Percentiles rank a stretch among this genome's conserved stretches.
These are phyloP conservation scores for Neotragus pygmaeus DNA, from an alignment of 2,113 vertebrate species.

Conservation along the genomic window DNA sequence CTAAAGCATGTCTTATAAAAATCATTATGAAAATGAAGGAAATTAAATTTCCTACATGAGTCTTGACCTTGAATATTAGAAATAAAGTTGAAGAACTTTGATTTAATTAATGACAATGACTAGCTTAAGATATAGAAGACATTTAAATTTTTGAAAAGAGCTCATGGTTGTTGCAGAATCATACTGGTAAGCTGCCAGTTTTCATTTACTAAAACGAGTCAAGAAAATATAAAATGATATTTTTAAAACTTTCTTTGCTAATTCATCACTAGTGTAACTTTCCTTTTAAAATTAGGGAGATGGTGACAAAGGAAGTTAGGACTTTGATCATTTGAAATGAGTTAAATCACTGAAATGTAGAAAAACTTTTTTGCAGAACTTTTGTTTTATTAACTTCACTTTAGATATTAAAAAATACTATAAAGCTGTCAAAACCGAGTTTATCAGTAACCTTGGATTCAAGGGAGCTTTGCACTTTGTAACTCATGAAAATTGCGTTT, in stretches of 20 bases:
- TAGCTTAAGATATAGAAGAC: slow-evolving; percentile 63
- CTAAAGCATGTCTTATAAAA: slow-evolving; percentile 74
- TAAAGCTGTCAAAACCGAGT: slow-evolving; percentile 72
- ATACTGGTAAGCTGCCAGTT: slow-evolving; percentile 63
- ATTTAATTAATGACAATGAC: slow-evolving; percentile 73
- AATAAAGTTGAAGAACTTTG: slow-evolving; percentile 63
- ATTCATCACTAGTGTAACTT: slow-evolving; percentile 74
- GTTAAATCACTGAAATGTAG: slow-evolving; percentile 78
- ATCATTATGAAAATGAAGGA: slow-evolving; percentile 60
- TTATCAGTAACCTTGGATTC: slow-evolving; percentile 70
- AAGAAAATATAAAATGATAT: slow-evolving; percentile 55
- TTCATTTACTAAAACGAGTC: slow-evolving; percentile 69
- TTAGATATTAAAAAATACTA: slow-evolving; percentile 73
- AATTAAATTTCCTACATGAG: slow-evolving; percentile 56
- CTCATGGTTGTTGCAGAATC: slow-evolving; percentile 67
- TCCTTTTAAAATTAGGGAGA: slow-evolving; percentile 84
- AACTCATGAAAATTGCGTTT: slow-evolving; percentile 80
- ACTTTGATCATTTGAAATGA: slow-evolving; percentile 76
- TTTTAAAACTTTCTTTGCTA: slow-evolving; percentile 73
- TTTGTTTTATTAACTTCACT: slow-evolving; percentile 79
- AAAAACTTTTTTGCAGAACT: slow-evolving; percentile 61
- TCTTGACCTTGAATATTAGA: slow-evolving; percentile 70
- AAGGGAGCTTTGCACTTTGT: slow-evolving; percentile 83
- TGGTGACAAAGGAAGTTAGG: slow-evolving; percentile 73
- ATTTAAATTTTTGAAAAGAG: slow-evolving; percentile 69